Base-by-base conservation (phyloP, 2,797 vertebrate species). In the Cuniculus paca region DNA sequence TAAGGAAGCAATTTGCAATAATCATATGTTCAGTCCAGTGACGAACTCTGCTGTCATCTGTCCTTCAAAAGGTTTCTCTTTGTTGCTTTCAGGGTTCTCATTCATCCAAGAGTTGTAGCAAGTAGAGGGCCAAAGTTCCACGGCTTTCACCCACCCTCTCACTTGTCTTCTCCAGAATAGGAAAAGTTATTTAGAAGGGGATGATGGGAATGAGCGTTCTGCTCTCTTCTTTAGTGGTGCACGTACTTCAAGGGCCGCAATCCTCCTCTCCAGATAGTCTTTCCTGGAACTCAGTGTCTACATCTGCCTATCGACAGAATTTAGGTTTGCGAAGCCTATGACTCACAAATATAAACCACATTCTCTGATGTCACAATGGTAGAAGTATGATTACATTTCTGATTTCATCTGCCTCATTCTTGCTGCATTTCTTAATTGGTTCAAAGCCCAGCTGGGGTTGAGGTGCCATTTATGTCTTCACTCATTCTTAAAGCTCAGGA, bases 341-440 rank as follows among this genome's bases (percentile, higher is more conserved):
- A 79, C 45, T 9, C 54, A 72, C 81, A 95, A n/a, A 90, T 48
- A 60, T 14, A 94, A 92, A 77, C 63, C n/a, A 68, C 10, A 78
- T 88, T 91, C 50, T 81, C 26, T 34, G 70, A 20, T 39, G 34
- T 81, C 60, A 88, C 85, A 88, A 85, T 42, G 26, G 5, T 26
- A 74, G 45, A 72, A 48, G n/a, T 65, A 26, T 54, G 50, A 48
- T n/a, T 48, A 10, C 88, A 74, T 74, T 95, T 82, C 78, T 36
- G 65, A 72, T 78, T 61, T 50, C 58, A 26, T 75, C 28, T 88
- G n/a, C 74, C 19, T 94, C 78, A 70, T 39, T 90, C 61, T 85
- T 90, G 28, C 54, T n/a, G 78, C 58, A 81, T 77, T 90, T 52
- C 10, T 54, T 22, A 91, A 58, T 45, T 88, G 36, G 54, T 70